These are phyloP conservation scores for Lasius fuliginosus DNA, from an alignment of 2,888 invertebrate species.

Conservation along the genomic window DNA sequence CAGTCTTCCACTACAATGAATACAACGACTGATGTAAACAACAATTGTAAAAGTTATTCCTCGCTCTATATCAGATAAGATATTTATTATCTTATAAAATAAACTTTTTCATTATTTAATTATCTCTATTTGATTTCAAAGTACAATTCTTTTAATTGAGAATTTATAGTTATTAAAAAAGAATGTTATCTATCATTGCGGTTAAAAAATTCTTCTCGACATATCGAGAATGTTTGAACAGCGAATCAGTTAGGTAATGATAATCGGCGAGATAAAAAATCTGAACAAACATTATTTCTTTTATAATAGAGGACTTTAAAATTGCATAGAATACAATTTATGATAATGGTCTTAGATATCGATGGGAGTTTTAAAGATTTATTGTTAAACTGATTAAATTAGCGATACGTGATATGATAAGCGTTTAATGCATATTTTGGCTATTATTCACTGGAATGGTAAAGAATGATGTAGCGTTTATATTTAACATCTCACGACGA, in stretches of 20 bases:
- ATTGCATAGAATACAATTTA: not conserved
- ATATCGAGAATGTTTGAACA: not conserved
- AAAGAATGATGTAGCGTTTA: not conserved
- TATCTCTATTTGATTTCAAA: not conserved
- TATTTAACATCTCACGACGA: not conserved
- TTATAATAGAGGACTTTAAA: not conserved
- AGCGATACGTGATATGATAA: not conserved
- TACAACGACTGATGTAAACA: not conserved
- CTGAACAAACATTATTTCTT: not conserved
- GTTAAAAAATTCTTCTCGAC: not conserved
- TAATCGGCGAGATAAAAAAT: not conserved
- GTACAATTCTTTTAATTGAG: not conserved
- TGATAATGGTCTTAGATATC: not conserved
- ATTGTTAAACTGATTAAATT: constrained; percentile 15
- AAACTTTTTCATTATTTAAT: not conserved
- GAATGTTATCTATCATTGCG: not conserved
- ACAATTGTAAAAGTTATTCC: too few relatives aligned
- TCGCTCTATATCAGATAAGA: not conserved
- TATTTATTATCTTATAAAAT: not conserved
- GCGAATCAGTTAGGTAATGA: not conserved
- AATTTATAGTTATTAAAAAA: not conserved
- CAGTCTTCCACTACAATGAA: not conserved
- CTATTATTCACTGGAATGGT: not conserved
- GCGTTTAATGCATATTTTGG: not conserved
- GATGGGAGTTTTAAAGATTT: not conserved